Percentiles rank a stretch among this genome's conserved stretches.
Evolutionary conservation across 2,797 vertebrate genomes (phyloP).

Genomic region (Artibeus jamaicensis): DNA sequence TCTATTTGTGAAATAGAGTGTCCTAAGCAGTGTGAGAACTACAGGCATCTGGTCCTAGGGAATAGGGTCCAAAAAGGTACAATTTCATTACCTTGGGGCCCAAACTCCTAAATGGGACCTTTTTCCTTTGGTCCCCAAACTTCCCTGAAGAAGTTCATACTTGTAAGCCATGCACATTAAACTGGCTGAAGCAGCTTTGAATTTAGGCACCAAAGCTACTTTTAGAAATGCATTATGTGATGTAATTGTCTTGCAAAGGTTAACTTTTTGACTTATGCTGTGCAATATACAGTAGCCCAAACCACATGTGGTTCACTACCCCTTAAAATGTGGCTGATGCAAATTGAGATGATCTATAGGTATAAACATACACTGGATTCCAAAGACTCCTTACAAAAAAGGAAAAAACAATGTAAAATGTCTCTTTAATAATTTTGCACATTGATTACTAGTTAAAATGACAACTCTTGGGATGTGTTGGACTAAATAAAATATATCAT

Average conservation of each 20-base stretch:
- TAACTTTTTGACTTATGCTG: neutral
- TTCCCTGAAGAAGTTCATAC: neutral
- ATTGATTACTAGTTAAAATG: neutral
- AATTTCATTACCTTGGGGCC: neutral
- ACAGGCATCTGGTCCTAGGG: neutral
- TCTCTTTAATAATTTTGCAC: neutral
- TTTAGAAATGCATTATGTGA: neutral
- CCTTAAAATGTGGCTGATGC: neutral
- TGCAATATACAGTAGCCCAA: neutral
- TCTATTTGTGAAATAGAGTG: neutral
- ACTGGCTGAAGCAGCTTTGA: neutral
- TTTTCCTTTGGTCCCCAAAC: neutral
- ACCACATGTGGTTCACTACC: rapidly evolving
- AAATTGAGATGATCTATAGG: neutral
- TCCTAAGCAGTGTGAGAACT: neutral
- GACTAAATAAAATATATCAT: neutral
- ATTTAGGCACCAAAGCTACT: neutral
- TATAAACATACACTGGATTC: neutral
- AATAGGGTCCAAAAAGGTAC: neutral
- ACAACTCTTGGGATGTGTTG: neutral
- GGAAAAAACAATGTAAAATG: neutral
- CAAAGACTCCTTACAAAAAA: neutral
- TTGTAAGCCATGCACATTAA: neutral
- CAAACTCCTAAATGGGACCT: neutral
- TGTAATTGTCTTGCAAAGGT: neutral